A percentile compares a stretch with the other conserved stretches of the same genome.
These are phyloP conservation scores for Diarsia dahlii DNA, from an alignment of 2,888 invertebrate genomes.

Conservation along the genomic window DNA sequence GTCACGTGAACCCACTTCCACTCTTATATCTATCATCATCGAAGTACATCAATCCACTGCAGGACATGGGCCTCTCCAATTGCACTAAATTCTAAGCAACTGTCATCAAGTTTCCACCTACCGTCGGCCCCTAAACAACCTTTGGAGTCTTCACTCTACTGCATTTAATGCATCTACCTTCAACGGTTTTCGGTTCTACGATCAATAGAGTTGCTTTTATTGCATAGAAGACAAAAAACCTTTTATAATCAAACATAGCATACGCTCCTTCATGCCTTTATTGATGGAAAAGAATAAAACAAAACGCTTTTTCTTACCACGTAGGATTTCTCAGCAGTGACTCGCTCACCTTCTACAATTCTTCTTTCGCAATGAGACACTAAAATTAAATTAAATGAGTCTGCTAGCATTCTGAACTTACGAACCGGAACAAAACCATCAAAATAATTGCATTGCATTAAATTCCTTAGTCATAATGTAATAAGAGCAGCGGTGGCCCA, in stretches of 20 bases:
- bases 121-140: too few species aligned
- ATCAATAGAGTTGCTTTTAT: not conserved
- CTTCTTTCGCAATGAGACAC: conserved; percentile 23
- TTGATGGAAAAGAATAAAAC: not conserved
- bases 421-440: not conserved
- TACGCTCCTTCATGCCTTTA: not conserved
- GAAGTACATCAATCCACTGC: too few species aligned
- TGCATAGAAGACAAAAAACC: not conserved
- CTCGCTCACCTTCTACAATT: conserved; percentile 18
- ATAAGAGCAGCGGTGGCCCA: too few species aligned
- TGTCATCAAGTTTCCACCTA: too few species aligned
- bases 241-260: not conserved
- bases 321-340: conserved; percentile 24
- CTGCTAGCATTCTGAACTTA: not conserved
- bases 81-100: too few species aligned
- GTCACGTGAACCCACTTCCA: too few species aligned
- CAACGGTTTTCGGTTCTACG: too few species aligned
- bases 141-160: too few species aligned
- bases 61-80: too few species aligned
- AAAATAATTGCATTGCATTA: not conserved
- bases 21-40: too few species aligned
- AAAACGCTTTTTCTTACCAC: conserved; percentile 25
- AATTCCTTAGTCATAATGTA: too few species aligned
- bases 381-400: conserved; percentile 8
- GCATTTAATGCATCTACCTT: too few species aligned